phyloP scores from a whole-genome alignment of 2,797 vertebrate genomes.

The Borostomias antarcticus region DNA sequence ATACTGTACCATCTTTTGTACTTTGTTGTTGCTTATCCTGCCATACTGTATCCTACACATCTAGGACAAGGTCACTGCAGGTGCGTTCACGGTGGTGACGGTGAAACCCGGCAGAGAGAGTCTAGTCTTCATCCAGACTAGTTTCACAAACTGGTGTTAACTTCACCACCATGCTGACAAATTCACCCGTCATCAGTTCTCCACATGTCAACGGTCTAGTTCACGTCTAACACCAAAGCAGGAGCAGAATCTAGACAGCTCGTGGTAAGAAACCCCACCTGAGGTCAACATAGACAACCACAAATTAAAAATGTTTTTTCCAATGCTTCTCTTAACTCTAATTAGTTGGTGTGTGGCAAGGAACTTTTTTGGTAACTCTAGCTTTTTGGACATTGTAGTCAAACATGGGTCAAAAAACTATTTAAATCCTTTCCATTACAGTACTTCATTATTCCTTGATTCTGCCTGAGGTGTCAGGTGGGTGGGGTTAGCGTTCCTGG shows the following conservation, averaged over 20 bases:
- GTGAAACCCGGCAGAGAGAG: conserved; percentile 35
- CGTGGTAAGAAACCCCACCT: background rate
- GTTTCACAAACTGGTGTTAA: conserved; percentile 62
- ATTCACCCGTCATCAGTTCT: conserved; percentile 52
- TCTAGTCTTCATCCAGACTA: conserved; percentile 30
- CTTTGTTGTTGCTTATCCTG: too few relatives aligned
- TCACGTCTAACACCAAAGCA: conserved; percentile 52
- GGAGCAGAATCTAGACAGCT: conserved; percentile 31
- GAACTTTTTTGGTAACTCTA: too few relatives aligned
- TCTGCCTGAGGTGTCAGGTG: too few relatives aligned
- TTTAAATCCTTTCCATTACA: too few relatives aligned
- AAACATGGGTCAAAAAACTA: too few relatives aligned
- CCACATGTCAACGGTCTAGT: conserved; percentile 48
- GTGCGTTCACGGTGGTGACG: background rate
- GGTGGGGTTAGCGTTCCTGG: too few relatives aligned
- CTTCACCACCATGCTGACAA: conserved; percentile 70
- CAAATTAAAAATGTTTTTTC: background rate
- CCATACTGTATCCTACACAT: too few relatives aligned
- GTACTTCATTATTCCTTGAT: too few relatives aligned
- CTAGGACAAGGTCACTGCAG: background rate
- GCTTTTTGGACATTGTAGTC: too few relatives aligned
- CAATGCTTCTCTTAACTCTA: background rate
- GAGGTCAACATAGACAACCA: background rate
- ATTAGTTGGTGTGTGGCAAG: too few relatives aligned
- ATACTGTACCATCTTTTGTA: too few relatives aligned